These are phyloP conservation scores for Axinella damicornis DNA, from an alignment of 37 sponge, comb jelly and placozoan genomes.

Conservation along the genomic window DNA sequence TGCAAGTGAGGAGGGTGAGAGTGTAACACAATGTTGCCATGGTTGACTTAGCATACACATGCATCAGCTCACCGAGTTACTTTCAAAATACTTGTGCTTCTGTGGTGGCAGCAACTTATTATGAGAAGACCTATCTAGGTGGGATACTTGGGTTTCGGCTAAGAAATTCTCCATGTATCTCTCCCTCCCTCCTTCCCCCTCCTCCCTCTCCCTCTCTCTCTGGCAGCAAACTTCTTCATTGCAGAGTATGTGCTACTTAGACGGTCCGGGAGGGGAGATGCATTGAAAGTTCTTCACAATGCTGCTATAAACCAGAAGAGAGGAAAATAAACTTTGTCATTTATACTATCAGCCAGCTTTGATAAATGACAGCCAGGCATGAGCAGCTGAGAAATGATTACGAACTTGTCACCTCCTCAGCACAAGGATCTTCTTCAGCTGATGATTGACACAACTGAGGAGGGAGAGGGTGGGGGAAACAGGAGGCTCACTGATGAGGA, in stretches of 20 bases:
- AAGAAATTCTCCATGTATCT: constrained; percentile 67
- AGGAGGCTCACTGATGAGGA: too few relatives aligned
- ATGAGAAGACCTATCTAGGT: too few relatives aligned
- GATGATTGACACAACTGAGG: constrained; percentile 62
- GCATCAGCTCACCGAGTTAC: constrained; percentile 43
- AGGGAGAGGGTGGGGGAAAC: constrained; percentile 7
- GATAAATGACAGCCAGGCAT: too few relatives aligned
- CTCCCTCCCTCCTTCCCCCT: too few relatives aligned
- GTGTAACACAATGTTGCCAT: too few relatives aligned
- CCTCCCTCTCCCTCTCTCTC: too few relatives aligned
- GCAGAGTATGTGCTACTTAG: background rate
- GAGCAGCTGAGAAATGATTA: too few relatives aligned
- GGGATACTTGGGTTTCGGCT: constrained; percentile 62
- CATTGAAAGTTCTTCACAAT: background rate
- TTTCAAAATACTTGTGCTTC: constrained; percentile 60
- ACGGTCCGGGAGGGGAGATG: background rate
- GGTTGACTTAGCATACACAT: too few relatives aligned
- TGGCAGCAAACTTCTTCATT: background rate
- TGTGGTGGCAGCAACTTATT: too few relatives aligned
- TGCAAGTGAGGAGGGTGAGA: too few relatives aligned
- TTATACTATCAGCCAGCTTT: too few relatives aligned
- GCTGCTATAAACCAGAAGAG: background rate
- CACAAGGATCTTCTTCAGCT: constrained; percentile 71
- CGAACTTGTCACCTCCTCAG: constrained; percentile 19
- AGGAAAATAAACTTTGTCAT: background rate